Evolutionary conservation across 2,113 vertebrate genomes (phyloP), one percentile per base, ranked within the genome.

Genomic region (Catharus bicknelli): DNA sequence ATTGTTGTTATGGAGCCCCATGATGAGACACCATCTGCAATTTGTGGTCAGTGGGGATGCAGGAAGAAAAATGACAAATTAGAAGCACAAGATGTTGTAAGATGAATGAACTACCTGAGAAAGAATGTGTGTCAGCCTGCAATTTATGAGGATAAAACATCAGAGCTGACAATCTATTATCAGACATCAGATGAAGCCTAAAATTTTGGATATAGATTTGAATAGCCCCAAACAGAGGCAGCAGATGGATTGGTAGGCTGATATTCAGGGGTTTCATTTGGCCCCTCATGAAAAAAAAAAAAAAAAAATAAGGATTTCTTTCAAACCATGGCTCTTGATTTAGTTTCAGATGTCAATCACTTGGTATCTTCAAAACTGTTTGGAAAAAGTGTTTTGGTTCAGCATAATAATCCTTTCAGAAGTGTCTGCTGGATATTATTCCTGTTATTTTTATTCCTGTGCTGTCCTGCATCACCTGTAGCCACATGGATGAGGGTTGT

Each of bases 191-290:
- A 94, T 86, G 93, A 95, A 96, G 93, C 95, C 93, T 96, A 90
- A 96, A 94, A 96, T 96, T 96, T 96, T 91, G 91, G 93, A 78
- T 94, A 70, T 64, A 59, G 95, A 96, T 94, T 96, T 96, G 94
- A 95, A 96, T 95, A 91, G 73, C 79, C 90, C 64, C 78, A 91
- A 86, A 93, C 16, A 91, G 82, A 90, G 72, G 59, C 87, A 87
- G 91, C 61, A 91, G 91, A 91, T 74, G 64, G 75, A 89, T 81
- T 83, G 72, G 79, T 62, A 77, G 79, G 48, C 80, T 95, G 90
- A 90, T 94, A 88, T 72, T 88, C 63, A 91, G 68, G 79, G 64
- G 90, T 95, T 96, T 93, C 26, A 4, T 90, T 91, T 95, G 91
- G 64, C 27, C 85, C 64, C 13, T 83, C 61, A 83, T 87, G 51